Evolutionary conservation across 2,113 vertebrate genomes (phyloP), one percentile per base, ranked within the genome.

Genomic region (Silurus asotus): DNA sequence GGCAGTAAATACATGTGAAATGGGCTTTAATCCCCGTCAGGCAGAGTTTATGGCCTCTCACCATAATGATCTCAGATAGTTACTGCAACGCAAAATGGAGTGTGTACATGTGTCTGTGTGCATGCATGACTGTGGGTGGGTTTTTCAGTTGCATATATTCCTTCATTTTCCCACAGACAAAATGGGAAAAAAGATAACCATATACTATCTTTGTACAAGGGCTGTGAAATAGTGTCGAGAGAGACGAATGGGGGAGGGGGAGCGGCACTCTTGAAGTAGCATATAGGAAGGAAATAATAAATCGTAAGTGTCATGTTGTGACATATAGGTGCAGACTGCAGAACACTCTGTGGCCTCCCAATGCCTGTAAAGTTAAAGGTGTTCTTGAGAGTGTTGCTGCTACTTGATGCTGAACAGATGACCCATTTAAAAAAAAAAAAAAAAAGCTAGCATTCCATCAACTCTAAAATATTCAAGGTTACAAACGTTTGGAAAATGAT

Each of bases 1-100:
- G 62, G 80, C 87, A 51, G 74, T 88, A 88, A 86, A 86, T 88
- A 83, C 65, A 85, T 61, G 61, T 88, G 87, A 88, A 86, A 86
- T 86, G 79, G 53, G 84, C 23, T 75, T 78, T 82, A 83, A 78
- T 88, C 61, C 70, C 58, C 37, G 48, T 61, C 77, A 48, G 56
- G 28, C 17, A 80, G 77, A 80, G 75, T 84, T 87, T 84, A 87
- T 83, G 76, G 67, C 62, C 65, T 80, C 67, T 86, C 1, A n/a
- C 37, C 37, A 37, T 37, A 56, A 72, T 78, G 61, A 51, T 48
- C 58, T 48, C 11, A 48, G 37, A 61, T 61, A 61, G 56, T 59
- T 48, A 48, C 84, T n/a, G 59, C 53, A 78, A 65, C 61, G 45
- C 25, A 61, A 37, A 78, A 85, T 56, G 17, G 17, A 67, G 75